A percentile compares a stretch with the other conserved stretches of the same genome.
phyloP scores from a whole-genome alignment of 2,888 invertebrate genomes.

The Scaptomyza caliginosa region DNA sequence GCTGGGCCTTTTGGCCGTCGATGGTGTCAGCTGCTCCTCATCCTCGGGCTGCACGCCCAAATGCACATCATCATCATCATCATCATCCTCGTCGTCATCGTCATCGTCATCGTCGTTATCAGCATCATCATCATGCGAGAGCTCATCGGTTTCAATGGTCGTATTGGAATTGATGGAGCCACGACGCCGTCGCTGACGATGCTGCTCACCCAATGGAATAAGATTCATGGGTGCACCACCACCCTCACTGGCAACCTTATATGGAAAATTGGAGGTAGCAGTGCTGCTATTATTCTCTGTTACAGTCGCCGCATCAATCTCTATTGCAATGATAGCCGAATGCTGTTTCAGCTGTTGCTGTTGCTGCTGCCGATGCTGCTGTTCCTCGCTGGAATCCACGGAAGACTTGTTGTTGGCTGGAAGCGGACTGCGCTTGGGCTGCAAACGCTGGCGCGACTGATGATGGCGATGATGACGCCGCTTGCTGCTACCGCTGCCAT shows the following conservation, averaged over 20 bases:
- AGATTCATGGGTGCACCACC: slow-evolving; percentile 70
- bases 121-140: slow-evolving; percentile 62
- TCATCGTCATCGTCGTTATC: slow-evolving; percentile 35
- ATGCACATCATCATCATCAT: slow-evolving; percentile 68
- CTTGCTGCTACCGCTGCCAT: slow-evolving; percentile 34
- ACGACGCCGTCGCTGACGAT: slow-evolving; percentile 50
- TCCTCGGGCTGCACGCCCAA: slow-evolving; percentile 57
- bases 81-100: slow-evolving; percentile 61
- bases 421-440: slow-evolving; percentile 55
- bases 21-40: slow-evolving; percentile 58
- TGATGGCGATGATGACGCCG: slow-evolving; percentile 37
- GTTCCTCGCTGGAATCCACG: slow-evolving; percentile 79
- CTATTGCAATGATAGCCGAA: slow-evolving; percentile 76
- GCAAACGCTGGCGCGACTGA: slow-evolving; percentile 32
- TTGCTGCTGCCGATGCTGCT: slow-evolving; percentile 45
- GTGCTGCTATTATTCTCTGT: slow-evolving; percentile 81
- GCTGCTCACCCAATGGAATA: slow-evolving; percentile 67
- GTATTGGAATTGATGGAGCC: slow-evolving; percentile 78
- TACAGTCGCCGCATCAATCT: slow-evolving; percentile 82
- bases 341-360: slow-evolving; percentile 46
- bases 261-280: slow-evolving; percentile 80
- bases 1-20: slow-evolving; percentile 18
- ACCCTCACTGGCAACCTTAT: slow-evolving; percentile 72
- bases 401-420: slow-evolving; percentile 74
- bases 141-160: slow-evolving; percentile 76